A percentile compares a stretch with the other conserved stretches of the same genome.
phyloP scores from a whole-genome alignment of 64 coral and sea anemone species.

The Acropora yongei region DNA sequence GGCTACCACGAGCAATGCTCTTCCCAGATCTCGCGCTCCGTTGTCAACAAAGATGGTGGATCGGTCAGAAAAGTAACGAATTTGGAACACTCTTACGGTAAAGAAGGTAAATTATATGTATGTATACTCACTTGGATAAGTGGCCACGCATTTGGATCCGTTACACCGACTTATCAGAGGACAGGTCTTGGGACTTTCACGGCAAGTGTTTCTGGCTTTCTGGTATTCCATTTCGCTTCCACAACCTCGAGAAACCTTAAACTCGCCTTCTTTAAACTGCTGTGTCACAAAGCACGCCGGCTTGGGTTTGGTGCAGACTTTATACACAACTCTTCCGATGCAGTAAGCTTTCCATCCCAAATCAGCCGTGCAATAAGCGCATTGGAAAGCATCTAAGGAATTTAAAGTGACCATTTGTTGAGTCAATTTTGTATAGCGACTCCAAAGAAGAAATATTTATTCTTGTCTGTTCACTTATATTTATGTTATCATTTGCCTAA shows the following conservation, averaged over 20 bases:
- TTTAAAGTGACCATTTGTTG: no score
- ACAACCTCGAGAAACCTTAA: neutral
- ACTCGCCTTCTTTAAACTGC: neutral
- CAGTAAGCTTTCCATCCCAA: neutral
- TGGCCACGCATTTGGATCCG: neutral
- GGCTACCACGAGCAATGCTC: no score
- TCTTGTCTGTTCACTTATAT: no score
- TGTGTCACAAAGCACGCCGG: neutral
- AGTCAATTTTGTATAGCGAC: no score
- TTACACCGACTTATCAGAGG: neutral
- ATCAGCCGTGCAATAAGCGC: neutral
- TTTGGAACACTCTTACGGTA: no score
- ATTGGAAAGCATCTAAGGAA: neutral
- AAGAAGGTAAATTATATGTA: no score
- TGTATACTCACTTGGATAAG: neutral
- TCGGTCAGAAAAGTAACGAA: no score
- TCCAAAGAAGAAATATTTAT: no score
- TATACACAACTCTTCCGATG: neutral
- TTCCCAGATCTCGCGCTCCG: no score
- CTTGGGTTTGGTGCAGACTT: neutral
- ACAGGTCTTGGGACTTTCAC: neutral
- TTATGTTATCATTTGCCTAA: no score
- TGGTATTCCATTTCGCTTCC: neutral
- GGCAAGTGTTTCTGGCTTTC: neutral
- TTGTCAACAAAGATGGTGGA: no score